Conservation (phyloP, 2,113 vertebrate species). For the Prunella fulvescens region DNA sequence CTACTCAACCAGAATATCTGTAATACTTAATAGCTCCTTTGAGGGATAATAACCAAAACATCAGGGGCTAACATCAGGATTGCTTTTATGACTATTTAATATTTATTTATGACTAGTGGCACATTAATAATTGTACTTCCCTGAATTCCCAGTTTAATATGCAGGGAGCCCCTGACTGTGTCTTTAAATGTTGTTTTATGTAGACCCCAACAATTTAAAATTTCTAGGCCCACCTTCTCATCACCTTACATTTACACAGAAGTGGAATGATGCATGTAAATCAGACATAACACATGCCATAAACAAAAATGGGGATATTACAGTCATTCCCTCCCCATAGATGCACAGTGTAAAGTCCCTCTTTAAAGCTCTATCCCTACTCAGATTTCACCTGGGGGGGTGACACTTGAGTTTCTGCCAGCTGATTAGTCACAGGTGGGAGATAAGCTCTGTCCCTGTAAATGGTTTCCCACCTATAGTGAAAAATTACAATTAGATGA, state of each 20-base stretch:
- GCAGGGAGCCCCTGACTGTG: background rate
- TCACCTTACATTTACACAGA: background rate
- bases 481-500: constrained; percentile 9
- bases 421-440: constrained; percentile 28
- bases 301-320: background rate
- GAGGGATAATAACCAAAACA: background rate
- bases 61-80: background rate
- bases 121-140: background rate
- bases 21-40: background rate
- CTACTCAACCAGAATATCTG: background rate
- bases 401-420: background rate
- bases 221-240: background rate
- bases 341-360: background rate
- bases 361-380: background rate
- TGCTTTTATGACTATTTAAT: background rate
- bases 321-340: background rate
- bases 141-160: background rate
- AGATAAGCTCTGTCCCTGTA: background rate
- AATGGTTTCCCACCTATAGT: constrained; percentile 26
- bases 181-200: background rate
- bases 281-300: background rate
- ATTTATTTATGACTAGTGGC: constrained; percentile 8
- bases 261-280: background rate
- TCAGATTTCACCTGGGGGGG: background rate
- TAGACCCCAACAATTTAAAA: constrained; percentile 3